Percentiles rank a stretch among this genome's conserved stretches.
These are phyloP conservation scores for Drosophila greeni DNA, from an alignment of 2,888 invertebrate genomes.

Conservation along the genomic window DNA sequence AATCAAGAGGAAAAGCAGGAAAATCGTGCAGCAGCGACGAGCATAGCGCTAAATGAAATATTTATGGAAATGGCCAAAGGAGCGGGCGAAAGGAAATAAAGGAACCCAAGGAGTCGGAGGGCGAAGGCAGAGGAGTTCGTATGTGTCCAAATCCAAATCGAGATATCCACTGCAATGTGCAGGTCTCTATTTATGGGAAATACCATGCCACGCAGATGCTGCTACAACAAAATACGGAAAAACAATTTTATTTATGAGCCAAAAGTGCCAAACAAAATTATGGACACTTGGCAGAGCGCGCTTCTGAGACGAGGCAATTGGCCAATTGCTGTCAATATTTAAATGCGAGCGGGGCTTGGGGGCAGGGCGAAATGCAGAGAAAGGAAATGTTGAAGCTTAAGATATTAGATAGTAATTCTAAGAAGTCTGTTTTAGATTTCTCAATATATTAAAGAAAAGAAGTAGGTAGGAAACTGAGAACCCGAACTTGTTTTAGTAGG, in stretches of 20 bases:
- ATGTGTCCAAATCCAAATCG: constrained; percentile 31
- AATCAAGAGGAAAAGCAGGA: constrained; percentile 48
- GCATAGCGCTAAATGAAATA: constrained; percentile 69
- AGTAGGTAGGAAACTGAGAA: no score
- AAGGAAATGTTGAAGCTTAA: not conserved
- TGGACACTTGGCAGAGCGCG: constrained; percentile 53
- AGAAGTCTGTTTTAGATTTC: not conserved
- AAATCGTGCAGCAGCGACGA: constrained; percentile 52
- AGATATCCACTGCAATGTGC: constrained; percentile 38
- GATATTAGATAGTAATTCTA: not conserved
- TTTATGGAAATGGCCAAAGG: constrained; percentile 66
- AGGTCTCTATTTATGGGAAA: constrained; percentile 40
- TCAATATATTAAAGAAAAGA: not conserved
- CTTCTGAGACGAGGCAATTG: constrained; percentile 59
- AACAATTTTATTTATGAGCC: constrained; percentile 54
- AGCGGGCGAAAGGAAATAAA: constrained; percentile 17
- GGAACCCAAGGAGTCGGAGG: constrained; percentile 4
- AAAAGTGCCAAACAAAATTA: constrained; percentile 52
- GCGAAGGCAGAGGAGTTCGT: constrained; percentile 4
- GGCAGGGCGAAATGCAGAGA: not conserved
- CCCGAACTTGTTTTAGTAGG: not conserved
- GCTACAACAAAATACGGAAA: constrained; percentile 33
- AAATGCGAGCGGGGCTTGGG: constrained; percentile 42
- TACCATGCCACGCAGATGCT: constrained; percentile 26
- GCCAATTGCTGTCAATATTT: constrained; percentile 75